phyloP scores from a whole-genome alignment of 2,888 invertebrate species.

The Heterodera filipjevi region DNA sequence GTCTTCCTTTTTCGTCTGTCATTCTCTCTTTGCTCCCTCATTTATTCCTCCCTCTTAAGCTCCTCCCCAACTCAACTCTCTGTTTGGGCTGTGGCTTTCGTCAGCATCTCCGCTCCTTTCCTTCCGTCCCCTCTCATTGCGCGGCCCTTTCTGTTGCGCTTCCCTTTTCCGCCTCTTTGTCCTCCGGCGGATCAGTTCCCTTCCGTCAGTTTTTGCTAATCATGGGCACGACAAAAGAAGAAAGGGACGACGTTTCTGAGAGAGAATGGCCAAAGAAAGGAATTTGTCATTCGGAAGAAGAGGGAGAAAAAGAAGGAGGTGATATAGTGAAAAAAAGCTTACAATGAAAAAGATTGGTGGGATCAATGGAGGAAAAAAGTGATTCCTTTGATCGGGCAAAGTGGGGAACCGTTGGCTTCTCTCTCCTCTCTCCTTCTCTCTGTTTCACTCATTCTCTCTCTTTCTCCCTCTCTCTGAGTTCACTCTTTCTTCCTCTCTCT shows the following conservation, averaged over 20 bases:
- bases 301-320: not conserved
- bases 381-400: too few species aligned
- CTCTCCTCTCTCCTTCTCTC: not conserved
- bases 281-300: not conserved
- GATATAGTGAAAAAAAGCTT: not conserved
- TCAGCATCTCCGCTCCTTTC: not conserved
- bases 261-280: not conserved
- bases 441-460: too few species aligned
- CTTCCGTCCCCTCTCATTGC: slow-evolving; percentile 1
- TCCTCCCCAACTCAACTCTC: slow-evolving; percentile 5
- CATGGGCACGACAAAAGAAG: not conserved
- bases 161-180: slow-evolving; percentile 6
- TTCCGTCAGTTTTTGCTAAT: slow-evolving; percentile 16
- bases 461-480: too few species aligned
- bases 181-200: not conserved
- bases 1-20: not conserved
- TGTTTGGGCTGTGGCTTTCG: slow-evolving; percentile 34
- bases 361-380: too few species aligned
- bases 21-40: not conserved
- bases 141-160: slow-evolving; percentile 17
- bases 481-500: not conserved
- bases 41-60: not conserved
- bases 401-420: too few species aligned
- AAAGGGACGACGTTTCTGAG: not conserved
- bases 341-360: too few species aligned